phyloP scores from a whole-genome alignment of 2,797 vertebrate species.

The Diplodus sargus region DNA sequence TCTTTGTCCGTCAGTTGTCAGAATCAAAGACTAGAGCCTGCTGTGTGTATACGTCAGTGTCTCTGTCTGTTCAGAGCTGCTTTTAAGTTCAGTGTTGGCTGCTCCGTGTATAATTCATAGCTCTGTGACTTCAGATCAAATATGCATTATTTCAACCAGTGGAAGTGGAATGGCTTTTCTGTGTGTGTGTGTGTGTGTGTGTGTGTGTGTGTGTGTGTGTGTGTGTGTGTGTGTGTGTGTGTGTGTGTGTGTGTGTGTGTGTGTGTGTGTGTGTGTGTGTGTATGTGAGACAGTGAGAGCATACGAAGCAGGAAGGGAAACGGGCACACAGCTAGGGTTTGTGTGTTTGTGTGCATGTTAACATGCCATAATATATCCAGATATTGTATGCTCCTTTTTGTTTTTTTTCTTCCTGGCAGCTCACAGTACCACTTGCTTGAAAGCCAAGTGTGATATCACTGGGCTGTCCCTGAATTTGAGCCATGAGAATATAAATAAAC shows the following conservation, averaged over 20 bases:
- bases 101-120: slow-evolving; percentile 74
- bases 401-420: neutral
- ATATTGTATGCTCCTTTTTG: neutral
- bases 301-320: neutral
- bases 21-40: slow-evolving; percentile 41
- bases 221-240: neutral
- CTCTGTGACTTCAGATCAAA: slow-evolving; percentile 69
- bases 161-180: slow-evolving; percentile 29
- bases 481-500: neutral
- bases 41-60: slow-evolving; percentile 27
- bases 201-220: slow-evolving; percentile 8
- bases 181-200: slow-evolving; percentile 1
- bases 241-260: slow-evolving; percentile 6
- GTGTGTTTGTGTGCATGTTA: slow-evolving; percentile 6
- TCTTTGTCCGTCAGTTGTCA: slow-evolving; percentile 24
- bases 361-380: neutral
- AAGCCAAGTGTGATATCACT: neutral
- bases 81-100: slow-evolving; percentile 66
- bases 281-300: neutral
- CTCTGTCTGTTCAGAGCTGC: slow-evolving; percentile 27
- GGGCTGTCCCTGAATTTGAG: neutral
- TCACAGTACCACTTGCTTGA: neutral
- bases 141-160: slow-evolving; percentile 67
- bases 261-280: neutral
- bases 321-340: no score